These are phyloP conservation scores for Epinephelus cyanopodus DNA, from an alignment of 2,113 vertebrate genomes.

Conservation along the genomic window DNA sequence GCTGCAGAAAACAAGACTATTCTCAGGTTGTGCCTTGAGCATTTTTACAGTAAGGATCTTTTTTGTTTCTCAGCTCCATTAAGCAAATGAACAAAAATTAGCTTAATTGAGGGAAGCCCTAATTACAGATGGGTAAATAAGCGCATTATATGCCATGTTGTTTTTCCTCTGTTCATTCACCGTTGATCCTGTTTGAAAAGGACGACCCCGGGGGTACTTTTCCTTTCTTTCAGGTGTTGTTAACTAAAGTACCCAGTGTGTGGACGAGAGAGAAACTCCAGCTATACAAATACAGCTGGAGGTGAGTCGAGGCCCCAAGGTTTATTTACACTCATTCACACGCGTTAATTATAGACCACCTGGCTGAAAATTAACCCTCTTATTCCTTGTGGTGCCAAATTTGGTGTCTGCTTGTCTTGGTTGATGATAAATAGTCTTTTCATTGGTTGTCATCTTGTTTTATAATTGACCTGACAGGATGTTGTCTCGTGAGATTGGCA, in stretches of 20 bases:
- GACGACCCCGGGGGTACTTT: slow-evolving; percentile 15
- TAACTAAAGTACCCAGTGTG: slow-evolving; percentile 48
- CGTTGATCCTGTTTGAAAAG: slow-evolving; percentile 22
- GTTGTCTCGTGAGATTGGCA: slow-evolving; percentile 26
- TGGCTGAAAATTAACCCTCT: slow-evolving; percentile 72
- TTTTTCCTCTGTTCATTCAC: slow-evolving; percentile 28
- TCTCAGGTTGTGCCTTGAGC: not conserved
- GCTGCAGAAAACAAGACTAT: slow-evolving; percentile 2
- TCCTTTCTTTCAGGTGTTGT: slow-evolving; percentile 68
- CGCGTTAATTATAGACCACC: slow-evolving; percentile 79
- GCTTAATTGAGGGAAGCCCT: slow-evolving; percentile 40
- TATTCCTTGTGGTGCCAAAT: slow-evolving; percentile 39
- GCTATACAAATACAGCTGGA: slow-evolving; percentile 84
- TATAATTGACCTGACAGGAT: slow-evolving; percentile 43
- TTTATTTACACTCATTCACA: slow-evolving; percentile 84
- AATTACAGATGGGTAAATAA: slow-evolving; percentile 53
- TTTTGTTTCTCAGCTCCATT: slow-evolving; percentile 32
- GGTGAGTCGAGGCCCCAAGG: slow-evolving; percentile 71
- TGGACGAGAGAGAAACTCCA: slow-evolving; percentile 66
- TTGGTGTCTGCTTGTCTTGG: slow-evolving; percentile 49
- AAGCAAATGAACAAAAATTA: slow-evolving; percentile 42
- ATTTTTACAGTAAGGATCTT: slow-evolving; percentile 25
- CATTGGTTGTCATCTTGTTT: slow-evolving; percentile 24
- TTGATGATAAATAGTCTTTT: slow-evolving; percentile 14
- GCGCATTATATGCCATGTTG: slow-evolving; percentile 17